Percentiles rank a stretch among this genome's conserved stretches.
Evolutionary conservation across 2,888 invertebrate species (phyloP).

Genomic region (Frankliniella intonsa): DNA sequence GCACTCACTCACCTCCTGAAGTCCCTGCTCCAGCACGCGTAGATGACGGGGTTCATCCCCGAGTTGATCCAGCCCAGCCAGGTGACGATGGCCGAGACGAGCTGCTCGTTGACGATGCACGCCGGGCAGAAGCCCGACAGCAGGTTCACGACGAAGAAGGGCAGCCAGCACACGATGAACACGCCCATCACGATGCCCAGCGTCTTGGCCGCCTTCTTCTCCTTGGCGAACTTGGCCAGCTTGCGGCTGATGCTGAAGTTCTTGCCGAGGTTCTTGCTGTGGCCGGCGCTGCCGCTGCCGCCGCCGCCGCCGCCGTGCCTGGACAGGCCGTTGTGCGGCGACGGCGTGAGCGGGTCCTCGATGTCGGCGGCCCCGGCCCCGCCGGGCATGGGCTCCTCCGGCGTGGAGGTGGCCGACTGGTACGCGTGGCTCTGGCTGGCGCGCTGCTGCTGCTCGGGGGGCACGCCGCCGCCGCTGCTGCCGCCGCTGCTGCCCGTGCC

Average conservation of each 20-base stretch:
- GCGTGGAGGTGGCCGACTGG: constrained; percentile 45
- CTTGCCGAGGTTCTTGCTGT: constrained; percentile 65
- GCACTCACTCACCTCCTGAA: constrained; percentile 61
- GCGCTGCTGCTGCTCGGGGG: constrained; percentile 37
- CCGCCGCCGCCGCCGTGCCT: constrained; percentile 59
- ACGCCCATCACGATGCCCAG: constrained; percentile 95
- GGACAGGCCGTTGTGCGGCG: constrained; percentile 70
- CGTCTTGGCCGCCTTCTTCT: constrained; percentile 96
- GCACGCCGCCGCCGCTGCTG: constrained; percentile 37
- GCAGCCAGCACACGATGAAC: constrained; percentile 95
- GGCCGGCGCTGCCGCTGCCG: constrained; percentile 62
- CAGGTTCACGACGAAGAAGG: constrained; percentile 93
- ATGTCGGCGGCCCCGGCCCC: constrained; percentile 46
- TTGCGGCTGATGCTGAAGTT: constrained; percentile 91
- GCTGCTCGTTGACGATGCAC: constrained; percentile 83
- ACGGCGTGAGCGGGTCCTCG: constrained; percentile 61
- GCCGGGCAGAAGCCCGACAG: constrained; percentile 83
- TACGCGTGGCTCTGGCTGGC: constrained; percentile 42
- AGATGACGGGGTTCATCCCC: constrained; percentile 95
- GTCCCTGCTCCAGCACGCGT: constrained; percentile 97
- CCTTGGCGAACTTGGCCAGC: constrained; percentile 91
- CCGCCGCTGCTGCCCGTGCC: constrained; percentile 53
- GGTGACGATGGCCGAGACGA: constrained; percentile 81
- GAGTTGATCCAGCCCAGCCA: constrained; percentile 96
- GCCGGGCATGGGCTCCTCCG: constrained; percentile 42